phyloP scores from a whole-genome alignment of 2,797 vertebrate species.

The Enteromius paludinosus region DNA sequence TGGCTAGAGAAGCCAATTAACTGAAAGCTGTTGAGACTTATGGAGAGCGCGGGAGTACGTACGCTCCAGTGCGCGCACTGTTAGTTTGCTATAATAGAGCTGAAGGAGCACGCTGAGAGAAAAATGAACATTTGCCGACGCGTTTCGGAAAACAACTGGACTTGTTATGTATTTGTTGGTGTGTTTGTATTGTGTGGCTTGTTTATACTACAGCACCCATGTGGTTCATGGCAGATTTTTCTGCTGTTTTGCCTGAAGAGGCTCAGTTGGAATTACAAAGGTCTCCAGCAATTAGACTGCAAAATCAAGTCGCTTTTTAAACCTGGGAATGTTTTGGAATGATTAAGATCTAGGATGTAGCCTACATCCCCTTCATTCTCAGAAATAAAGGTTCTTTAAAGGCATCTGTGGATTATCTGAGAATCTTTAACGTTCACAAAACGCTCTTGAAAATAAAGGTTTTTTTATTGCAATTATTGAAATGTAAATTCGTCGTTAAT shows the following conservation, averaged over 20 bases:
- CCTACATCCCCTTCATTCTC: not conserved
- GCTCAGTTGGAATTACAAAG: not conserved
- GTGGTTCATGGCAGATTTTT: slow-evolving; percentile 20
- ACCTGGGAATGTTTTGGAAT: not conserved
- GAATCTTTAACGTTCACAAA: not conserved
- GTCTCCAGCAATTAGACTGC: not conserved
- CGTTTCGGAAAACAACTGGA: not conserved
- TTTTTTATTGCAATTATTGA: not conserved
- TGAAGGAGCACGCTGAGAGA: not conserved
- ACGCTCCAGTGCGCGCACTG: not conserved
- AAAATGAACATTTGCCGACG: slow-evolving; percentile 8
- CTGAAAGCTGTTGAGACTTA: slow-evolving; percentile 45
- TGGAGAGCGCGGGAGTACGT: slow-evolving; percentile 24
- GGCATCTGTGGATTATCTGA: not conserved
- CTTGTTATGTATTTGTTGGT: slow-evolving; percentile 10
- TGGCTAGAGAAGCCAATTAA: slow-evolving; percentile 52
- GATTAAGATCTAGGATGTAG: not conserved
- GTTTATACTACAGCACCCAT: not conserved
- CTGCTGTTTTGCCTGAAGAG: not conserved
- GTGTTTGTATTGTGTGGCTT: slow-evolving; percentile 3
- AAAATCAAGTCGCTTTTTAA: not conserved
- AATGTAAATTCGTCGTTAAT: not conserved
- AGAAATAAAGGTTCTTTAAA: not conserved
- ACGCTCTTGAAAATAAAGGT: not conserved
- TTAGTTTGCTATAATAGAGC: slow-evolving; percentile 22